Evolutionary conservation across 2,113 vertebrate species (phyloP).

Genomic region (Asarcornis scutulata): DNA sequence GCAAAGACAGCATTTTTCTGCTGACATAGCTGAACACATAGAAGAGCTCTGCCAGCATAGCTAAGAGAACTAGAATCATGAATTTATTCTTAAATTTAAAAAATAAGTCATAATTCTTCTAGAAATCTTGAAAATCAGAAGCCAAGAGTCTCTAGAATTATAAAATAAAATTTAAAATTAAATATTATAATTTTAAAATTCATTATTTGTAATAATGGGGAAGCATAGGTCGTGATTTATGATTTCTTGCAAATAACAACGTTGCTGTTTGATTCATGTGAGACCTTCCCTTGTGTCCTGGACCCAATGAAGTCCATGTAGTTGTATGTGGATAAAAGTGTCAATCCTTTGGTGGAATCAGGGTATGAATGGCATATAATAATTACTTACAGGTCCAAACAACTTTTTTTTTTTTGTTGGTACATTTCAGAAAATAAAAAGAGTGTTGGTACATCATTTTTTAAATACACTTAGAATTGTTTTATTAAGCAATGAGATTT

Average conservation of each 20-base stretch:
- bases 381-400: not conserved
- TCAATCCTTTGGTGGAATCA: not conserved
- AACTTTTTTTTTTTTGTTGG: not conserved
- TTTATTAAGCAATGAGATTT: constrained; percentile 40
- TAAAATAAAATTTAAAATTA: not conserved
- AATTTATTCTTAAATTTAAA: not conserved
- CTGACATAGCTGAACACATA: not conserved
- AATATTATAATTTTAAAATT: not conserved
- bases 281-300: not conserved
- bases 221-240: not conserved
- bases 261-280: not conserved
- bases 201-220: not conserved
- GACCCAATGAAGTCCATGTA: not conserved
- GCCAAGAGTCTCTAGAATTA: not conserved
- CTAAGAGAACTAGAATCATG: not conserved
- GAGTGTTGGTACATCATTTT: not conserved
- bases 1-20: not conserved
- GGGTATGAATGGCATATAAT: not conserved
- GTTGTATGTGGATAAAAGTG: not conserved
- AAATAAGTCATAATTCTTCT: not conserved
- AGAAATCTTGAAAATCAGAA: not conserved
- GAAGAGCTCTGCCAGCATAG: not conserved
- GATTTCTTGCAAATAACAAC: not conserved
- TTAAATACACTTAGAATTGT: not conserved
- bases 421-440: not conserved